Evolutionary conservation across 2,797 vertebrate species (phyloP).

Genomic region (Pteronotus mesoamericanus): DNA sequence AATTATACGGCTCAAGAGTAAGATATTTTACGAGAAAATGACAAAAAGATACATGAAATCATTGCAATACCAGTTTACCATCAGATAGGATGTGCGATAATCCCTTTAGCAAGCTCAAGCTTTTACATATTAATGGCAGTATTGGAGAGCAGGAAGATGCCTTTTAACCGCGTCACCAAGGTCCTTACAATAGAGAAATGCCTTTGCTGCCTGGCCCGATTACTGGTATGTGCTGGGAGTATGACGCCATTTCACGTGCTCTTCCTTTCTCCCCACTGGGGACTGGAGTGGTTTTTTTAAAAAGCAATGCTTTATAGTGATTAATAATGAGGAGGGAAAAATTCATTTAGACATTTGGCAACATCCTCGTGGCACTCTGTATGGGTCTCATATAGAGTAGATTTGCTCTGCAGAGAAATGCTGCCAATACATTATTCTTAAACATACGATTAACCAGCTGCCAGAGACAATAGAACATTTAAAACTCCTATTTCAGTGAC

Average conservation of each 20-base stretch:
- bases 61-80: constrained; percentile 83
- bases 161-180: not conserved
- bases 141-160: constrained; percentile 74
- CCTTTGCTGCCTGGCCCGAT: constrained; percentile 33
- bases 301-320: constrained; percentile 14
- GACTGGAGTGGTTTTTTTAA: constrained; percentile 5
- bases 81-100: constrained; percentile 85
- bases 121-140: constrained; percentile 86
- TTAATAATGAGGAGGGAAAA: constrained; percentile 54
- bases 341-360: constrained; percentile 62
- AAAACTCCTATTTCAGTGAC: constrained; percentile 28
- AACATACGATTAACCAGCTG: constrained; percentile 44
- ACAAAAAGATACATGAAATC: constrained; percentile 86
- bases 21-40: constrained; percentile 84
- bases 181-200: constrained; percentile 63
- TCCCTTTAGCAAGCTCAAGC: constrained; percentile 86
- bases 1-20: constrained; percentile 83
- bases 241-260: not conserved
- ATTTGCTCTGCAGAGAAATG: constrained; percentile 51
- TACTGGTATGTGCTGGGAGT: constrained; percentile 13
- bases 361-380: constrained; percentile 55
- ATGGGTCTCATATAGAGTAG: constrained; percentile 45
- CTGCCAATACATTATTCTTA: constrained; percentile 32
- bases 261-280: not conserved
- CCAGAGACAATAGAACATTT: constrained; percentile 43